A percentile compares a stretch with the other conserved stretches of the same genome.
Evolutionary conservation across 2,797 vertebrate species (phyloP).

Genomic region (Pseudopleuronectes americanus): DNA sequence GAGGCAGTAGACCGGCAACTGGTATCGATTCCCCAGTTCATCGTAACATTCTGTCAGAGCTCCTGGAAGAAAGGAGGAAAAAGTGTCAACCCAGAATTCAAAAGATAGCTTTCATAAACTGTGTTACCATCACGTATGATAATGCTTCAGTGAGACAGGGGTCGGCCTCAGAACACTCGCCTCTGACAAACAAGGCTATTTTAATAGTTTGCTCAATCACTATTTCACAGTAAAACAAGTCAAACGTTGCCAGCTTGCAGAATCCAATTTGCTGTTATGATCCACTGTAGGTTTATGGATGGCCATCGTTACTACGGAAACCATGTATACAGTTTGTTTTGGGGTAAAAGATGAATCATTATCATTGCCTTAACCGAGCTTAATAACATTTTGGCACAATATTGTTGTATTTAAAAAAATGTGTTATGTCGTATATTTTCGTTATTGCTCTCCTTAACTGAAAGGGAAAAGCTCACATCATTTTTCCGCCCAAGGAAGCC

Average conservation of each 20-base stretch:
- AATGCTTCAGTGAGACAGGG: no score
- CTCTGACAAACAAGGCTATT: background rate
- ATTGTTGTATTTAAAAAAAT: no score
- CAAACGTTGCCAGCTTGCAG: background rate
- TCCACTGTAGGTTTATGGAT: background rate
- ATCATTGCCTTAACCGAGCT: no score
- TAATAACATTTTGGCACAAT: no score
- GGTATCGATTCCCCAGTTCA: conserved; percentile 98
- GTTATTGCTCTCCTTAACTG: conserved; percentile 4
- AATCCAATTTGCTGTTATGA: background rate
- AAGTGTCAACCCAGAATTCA: background rate
- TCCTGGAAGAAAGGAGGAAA: conserved; percentile 78
- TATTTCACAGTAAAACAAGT: conserved; percentile 5
- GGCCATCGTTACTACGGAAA: no score
- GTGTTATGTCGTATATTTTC: background rate
- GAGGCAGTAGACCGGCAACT: conserved; percentile 98
- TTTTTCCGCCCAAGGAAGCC: conserved; percentile 9
- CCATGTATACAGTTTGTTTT: no score
- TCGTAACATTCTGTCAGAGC: conserved; percentile 97
- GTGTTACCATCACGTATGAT: no score
- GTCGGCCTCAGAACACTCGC: background rate
- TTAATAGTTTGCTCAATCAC: background rate
- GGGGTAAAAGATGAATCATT: no score
- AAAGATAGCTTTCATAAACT: no score
- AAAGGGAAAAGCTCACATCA: conserved; percentile 12